These are phyloP conservation scores for Mormyrus iriodes DNA, from an alignment of 2,113 vertebrate species.

Conservation along the genomic window DNA sequence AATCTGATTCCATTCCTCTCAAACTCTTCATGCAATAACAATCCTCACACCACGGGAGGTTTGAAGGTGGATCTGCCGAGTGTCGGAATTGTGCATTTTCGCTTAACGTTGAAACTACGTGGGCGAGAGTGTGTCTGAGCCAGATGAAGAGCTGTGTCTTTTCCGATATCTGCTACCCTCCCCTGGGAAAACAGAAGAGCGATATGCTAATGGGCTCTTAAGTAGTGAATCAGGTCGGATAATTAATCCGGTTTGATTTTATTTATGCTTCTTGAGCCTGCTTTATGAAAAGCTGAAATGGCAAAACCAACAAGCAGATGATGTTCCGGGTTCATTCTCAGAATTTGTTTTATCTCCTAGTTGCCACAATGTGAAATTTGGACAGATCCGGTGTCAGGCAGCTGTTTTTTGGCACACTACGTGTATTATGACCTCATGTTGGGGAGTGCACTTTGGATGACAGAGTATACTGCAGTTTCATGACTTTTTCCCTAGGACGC, in stretches of 20 bases:
- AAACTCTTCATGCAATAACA: too few species aligned
- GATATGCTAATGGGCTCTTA: neutral
- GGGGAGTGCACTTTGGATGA: neutral
- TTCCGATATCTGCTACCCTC: neutral
- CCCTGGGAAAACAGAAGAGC: neutral
- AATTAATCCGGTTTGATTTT: conserved; percentile 5
- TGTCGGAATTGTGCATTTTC: too few species aligned
- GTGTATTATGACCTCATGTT: neutral
- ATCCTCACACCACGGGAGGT: too few species aligned
- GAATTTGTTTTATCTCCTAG: neutral
- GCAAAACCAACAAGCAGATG: neutral
- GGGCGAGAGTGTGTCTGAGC: neutral
- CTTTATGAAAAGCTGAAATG: neutral
- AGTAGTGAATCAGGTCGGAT: neutral
- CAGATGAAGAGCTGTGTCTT: neutral
- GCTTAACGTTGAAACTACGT: neutral
- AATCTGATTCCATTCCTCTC: too few species aligned
- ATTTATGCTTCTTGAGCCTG: neutral
- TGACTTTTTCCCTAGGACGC: neutral
- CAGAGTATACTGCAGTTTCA: neutral
- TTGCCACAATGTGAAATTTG: neutral
- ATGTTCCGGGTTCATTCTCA: neutral
- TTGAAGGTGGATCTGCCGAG: too few species aligned
- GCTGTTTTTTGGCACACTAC: neutral
- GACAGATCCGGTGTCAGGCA: neutral